Conservation (phyloP, 2,888 invertebrate genomes). For the Aricia artaxerxes region DNA sequence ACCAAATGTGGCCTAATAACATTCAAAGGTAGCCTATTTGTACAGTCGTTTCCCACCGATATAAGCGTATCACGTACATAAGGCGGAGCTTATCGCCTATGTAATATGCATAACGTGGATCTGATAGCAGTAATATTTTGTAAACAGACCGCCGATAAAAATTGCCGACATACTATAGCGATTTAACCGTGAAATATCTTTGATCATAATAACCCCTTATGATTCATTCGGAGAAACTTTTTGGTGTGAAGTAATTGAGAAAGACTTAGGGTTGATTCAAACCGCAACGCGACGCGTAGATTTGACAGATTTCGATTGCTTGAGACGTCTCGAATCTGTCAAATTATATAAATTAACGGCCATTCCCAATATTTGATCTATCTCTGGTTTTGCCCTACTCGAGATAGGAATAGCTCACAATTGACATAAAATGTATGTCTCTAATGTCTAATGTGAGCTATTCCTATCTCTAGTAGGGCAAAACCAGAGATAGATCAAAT, state of each 20-base stretch:
- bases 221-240: background rate
- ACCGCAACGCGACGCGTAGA: too few relatives aligned
- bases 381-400: too few relatives aligned
- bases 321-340: too few relatives aligned
- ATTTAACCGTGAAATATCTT: background rate
- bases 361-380: too few relatives aligned
- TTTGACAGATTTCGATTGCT: too few relatives aligned
- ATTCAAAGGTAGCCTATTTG: conserved; percentile 13
- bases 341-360: too few relatives aligned
- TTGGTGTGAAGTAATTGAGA: background rate
- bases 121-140: conserved; percentile 15
- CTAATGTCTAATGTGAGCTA: too few relatives aligned
- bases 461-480: too few relatives aligned
- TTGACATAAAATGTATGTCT: too few relatives aligned
- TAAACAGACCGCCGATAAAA: conserved; percentile 26
- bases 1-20: background rate
- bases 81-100: background rate
- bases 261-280: too few relatives aligned
- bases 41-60: conserved; percentile 15
- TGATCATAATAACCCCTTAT: background rate
- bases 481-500: too few relatives aligned
- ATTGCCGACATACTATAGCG: background rate
- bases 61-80: background rate
- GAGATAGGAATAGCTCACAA: too few relatives aligned
- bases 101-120: conserved; percentile 26